phyloP scores from a whole-genome alignment of 2,797 vertebrate genomes.

The Phylloscopus collybita region DNA sequence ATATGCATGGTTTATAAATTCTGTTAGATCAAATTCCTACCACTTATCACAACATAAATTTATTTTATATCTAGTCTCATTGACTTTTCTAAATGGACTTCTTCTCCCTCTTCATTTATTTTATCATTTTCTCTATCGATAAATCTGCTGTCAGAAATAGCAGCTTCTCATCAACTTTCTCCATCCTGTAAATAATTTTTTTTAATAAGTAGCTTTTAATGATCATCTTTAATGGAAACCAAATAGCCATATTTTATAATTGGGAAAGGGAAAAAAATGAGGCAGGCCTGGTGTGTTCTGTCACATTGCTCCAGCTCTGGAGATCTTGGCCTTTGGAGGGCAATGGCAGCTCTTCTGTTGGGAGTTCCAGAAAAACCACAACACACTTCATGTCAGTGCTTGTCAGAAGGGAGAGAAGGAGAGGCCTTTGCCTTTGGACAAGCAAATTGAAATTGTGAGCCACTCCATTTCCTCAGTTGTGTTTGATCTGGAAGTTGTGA shows the following conservation, averaged over 20 bases:
- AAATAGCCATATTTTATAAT: neutral
- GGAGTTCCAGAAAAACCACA: neutral
- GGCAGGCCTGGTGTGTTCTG: neutral
- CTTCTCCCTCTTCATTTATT: neutral
- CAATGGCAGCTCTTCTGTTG: neutral
- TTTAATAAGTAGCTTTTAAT: constrained; percentile 11
- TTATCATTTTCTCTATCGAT: neutral
- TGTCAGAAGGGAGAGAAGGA: neutral
- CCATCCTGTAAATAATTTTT: neutral
- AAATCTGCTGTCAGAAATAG: neutral
- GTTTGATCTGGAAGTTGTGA: neutral
- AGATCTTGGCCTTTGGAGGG: neutral
- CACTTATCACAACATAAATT: constrained; percentile 13
- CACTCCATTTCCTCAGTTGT: neutral
- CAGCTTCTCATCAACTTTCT: neutral
- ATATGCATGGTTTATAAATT: constrained; percentile 27
- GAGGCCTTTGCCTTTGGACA: neutral
- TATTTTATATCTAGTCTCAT: constrained; percentile 4
- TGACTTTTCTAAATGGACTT: neutral
- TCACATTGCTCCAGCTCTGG: neutral
- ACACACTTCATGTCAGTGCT: neutral
- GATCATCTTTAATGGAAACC: neutral
- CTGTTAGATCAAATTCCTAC: constrained; percentile 17
- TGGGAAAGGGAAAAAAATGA: neutral
- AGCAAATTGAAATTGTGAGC: neutral